Base-by-base conservation (phyloP, 2,888 invertebrate genomes). In the Lasioglossum leucozonium region DNA sequence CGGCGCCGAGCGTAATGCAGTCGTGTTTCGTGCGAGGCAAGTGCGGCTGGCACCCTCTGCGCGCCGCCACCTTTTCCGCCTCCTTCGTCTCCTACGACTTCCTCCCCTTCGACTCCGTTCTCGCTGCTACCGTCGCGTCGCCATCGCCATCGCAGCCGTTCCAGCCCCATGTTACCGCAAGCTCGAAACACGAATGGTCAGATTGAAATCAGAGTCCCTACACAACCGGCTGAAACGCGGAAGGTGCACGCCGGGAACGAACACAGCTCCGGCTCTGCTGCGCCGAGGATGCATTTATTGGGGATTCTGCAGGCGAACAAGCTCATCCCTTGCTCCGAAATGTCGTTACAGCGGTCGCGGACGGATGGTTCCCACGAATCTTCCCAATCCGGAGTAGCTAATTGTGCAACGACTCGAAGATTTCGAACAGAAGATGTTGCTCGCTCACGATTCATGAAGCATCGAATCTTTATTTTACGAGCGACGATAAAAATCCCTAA, bases 131-230 rank as follows among this genome's bases (percentile, higher is more conserved):
- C 40, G n/a, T 11, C 34, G 34, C 34, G 34, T 34, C 34, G 34
- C 34, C 34, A 3, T 34, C 79, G 67, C 74, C 79, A 76, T 87
- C 78, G 80, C 84, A n/a, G 40, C 67, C 69, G 69, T 69, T 69
- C 69, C n/a, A 69, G 69, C 69, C 69, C 67, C 58, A 47, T 71
- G 86, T 84, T 91, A 89, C 88, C 90, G 82, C 91, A 91, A 89
- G 76, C 91, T 86, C 88, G 91, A 85, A 88, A 90, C 92, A 91
- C 90, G 92, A 92, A 91, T 83, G 85, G 83, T 87, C 90, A 89
- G 91, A 91, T 91, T 88, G 88, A 91, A 92, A 92, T 92, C 92
- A 77, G 85, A 79, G 78, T 80, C 65, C 26, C 62, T 65, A 72
- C 58, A 72, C 58, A 72, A 69, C 40, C 37, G 69, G 13, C 40